phyloP scores from a whole-genome alignment of 2,113 vertebrate genomes.

The Ceuthmochares aereus region DNA sequence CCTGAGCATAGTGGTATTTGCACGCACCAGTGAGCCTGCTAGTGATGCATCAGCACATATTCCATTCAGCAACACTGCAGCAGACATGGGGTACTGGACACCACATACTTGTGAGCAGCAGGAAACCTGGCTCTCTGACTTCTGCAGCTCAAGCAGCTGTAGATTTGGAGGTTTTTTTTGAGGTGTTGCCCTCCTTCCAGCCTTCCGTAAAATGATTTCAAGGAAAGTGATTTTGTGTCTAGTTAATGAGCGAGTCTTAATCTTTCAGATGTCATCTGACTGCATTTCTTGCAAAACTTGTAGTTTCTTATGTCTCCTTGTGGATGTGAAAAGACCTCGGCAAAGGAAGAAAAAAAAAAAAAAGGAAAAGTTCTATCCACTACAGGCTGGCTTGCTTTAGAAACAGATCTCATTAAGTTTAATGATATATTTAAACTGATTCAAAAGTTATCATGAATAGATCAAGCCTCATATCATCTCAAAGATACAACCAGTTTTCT shows the following conservation, averaged over 20 bases:
- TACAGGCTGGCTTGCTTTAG: not conserved
- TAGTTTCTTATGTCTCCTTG: not conserved
- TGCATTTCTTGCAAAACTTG: not conserved
- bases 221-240: not conserved
- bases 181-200: accelerated
- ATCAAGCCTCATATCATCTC: constrained; percentile 4
- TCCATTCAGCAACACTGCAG: accelerated
- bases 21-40: accelerated
- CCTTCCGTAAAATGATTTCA: not conserved
- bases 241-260: not conserved
- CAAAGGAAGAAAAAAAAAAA: not conserved
- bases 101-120: accelerated
- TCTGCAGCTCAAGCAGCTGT: not conserved
- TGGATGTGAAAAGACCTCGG: not conserved
- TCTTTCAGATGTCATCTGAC: not conserved
- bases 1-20: accelerated
- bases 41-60: not conserved
- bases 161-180: not conserved
- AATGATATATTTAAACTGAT: constrained; percentile 12
- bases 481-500: not conserved
- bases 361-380: not conserved
- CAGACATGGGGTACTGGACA: accelerated
- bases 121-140: not conserved
- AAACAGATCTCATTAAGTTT: constrained; percentile 6
- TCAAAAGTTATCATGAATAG: constrained; percentile 26